Conservation (phyloP, 2,113 vertebrate species). For the Recurvirostra avosetta region DNA sequence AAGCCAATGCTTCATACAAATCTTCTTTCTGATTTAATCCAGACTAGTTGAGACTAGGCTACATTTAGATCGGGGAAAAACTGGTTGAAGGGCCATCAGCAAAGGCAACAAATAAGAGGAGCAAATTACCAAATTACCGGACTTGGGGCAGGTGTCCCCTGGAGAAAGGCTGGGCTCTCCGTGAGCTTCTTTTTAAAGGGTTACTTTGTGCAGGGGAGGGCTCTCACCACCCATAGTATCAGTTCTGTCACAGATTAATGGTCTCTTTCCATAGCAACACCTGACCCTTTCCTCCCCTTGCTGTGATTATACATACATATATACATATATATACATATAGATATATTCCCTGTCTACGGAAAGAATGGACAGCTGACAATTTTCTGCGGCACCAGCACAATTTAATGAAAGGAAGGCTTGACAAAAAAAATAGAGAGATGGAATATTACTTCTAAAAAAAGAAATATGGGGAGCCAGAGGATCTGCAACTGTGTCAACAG, state of each 20-base stretch:
- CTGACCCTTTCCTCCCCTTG: conserved; percentile 16
- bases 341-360: not conserved
- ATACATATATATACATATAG: not conserved
- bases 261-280: conserved; percentile 52
- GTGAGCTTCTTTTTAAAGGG: not conserved
- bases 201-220: not conserved
- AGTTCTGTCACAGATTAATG: not conserved
- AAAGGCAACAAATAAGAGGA: not conserved
- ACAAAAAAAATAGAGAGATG: not conserved
- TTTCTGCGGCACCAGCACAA: conserved; percentile 5
- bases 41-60: not conserved
- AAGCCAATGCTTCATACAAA: not conserved
- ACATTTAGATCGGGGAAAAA: not conserved
- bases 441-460: not conserved
- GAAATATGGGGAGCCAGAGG: not conserved
- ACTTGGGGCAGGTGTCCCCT: not conserved
- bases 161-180: not conserved
- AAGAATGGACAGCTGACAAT: conserved; percentile 4
- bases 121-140: not conserved
- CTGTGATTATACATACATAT: conserved; percentile 31
- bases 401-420: not conserved
- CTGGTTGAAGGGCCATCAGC: not conserved
- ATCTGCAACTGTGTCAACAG: not conserved
- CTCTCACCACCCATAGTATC: not conserved
- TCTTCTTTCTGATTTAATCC: not conserved